These are phyloP conservation scores for Myanophis thanlyinensis DNA, from an alignment of 2,113 vertebrate species.

Conservation along the genomic window DNA sequence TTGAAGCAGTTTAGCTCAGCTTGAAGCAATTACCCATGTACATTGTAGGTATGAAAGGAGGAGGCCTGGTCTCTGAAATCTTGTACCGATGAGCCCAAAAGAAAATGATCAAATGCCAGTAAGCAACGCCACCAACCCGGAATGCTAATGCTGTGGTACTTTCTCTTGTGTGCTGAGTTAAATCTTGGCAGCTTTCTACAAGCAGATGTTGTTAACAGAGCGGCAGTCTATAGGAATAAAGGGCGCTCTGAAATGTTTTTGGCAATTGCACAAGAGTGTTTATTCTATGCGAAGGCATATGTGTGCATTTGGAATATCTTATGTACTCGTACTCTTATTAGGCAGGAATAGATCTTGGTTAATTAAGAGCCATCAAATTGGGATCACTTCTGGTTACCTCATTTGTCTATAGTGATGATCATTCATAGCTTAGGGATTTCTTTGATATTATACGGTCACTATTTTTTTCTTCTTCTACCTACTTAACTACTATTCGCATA, in stretches of 20 bases:
- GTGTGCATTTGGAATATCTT: not conserved
- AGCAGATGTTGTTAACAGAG: conserved; percentile 24
- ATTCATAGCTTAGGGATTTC: not conserved
- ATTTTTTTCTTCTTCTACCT: not conserved
- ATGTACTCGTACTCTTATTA: not conserved
- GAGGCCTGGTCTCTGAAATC: conserved; percentile 28
- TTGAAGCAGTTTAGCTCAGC: conserved; percentile 55
- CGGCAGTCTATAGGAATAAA: not conserved
- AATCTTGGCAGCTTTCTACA: not conserved
- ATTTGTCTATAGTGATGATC: not conserved
- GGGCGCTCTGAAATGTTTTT: not conserved
- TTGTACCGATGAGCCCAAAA: conserved; percentile 10
- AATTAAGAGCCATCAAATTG: not conserved
- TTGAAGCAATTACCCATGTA: conserved; percentile 46
- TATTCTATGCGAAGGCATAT: not conserved
- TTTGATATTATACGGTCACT: not conserved
- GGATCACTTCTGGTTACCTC: not conserved
- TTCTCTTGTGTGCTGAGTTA: not conserved
- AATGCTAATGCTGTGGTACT: fast-evolving
- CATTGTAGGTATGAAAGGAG: not conserved
- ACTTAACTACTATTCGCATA: not conserved
- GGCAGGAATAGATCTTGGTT: not conserved
- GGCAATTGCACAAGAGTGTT: not conserved
- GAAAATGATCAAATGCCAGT: not conserved
- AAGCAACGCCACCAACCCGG: not conserved